These are phyloP conservation scores for Penelope pileata DNA, from an alignment of 2,113 vertebrate genomes.

Conservation along the genomic window DNA sequence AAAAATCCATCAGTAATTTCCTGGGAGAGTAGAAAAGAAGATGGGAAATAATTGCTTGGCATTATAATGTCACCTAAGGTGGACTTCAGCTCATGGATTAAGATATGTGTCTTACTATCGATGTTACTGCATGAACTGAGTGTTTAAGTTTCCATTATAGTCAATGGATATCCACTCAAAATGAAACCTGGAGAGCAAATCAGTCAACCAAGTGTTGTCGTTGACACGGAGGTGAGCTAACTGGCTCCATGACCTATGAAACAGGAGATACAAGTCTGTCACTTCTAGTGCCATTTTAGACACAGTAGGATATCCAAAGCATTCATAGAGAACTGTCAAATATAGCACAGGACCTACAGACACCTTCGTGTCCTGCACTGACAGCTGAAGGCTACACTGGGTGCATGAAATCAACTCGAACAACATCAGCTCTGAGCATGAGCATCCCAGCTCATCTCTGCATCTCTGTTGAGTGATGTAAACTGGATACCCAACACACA, in stretches of 20 bases:
- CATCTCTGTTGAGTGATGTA: too few relatives aligned
- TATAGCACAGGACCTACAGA: neutral
- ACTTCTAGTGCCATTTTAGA: neutral
- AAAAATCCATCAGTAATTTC: neutral
- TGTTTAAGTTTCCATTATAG: neutral
- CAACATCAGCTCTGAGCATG: neutral
- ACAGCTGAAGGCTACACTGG: neutral
- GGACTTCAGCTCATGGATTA: neutral
- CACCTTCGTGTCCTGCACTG: neutral
- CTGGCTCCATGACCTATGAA: neutral
- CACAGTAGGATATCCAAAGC: neutral
- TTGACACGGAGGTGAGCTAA: neutral
- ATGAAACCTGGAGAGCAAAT: neutral
- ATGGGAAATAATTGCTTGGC: neutral
- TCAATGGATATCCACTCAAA: neutral
- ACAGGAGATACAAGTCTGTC: neutral
- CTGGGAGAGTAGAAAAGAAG: neutral
- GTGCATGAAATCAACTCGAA: neutral
- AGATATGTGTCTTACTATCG: neutral
- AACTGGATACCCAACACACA: neutral
- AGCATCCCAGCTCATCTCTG: neutral
- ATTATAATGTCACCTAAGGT: neutral
- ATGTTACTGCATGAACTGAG: rapidly evolving
- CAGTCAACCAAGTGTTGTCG: too few relatives aligned
- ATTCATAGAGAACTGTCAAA: neutral